phyloP scores from a whole-genome alignment of 2,113 vertebrate genomes.

The Calcarius ornatus region DNA sequence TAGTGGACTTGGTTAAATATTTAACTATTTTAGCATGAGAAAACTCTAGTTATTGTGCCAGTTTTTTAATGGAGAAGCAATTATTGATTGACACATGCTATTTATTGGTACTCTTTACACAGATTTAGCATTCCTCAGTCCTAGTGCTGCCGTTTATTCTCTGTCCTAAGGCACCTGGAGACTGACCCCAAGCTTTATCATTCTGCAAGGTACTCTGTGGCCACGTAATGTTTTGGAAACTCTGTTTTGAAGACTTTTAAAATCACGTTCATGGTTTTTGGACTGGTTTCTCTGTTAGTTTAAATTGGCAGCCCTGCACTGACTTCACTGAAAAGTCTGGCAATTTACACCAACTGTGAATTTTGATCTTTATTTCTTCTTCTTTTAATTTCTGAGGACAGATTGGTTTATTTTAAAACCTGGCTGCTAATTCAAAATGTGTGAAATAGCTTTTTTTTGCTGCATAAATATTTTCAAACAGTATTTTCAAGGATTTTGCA shows the following conservation, averaged over 20 bases:
- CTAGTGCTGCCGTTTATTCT: neutral
- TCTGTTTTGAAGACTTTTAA: neutral
- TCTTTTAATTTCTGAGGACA: slow-evolving; percentile 50
- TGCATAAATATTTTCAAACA: slow-evolving; percentile 52
- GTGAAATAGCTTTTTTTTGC: slow-evolving; percentile 55
- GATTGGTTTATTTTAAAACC: slow-evolving; percentile 59
- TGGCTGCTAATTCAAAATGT: slow-evolving; percentile 41
- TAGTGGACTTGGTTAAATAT: neutral
- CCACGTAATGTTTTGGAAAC: neutral
- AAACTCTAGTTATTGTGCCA: neutral
- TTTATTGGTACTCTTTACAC: neutral
- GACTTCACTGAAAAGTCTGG: slow-evolving; percentile 24
- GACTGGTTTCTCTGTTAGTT: slow-evolving; percentile 16
- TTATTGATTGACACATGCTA: neutral
- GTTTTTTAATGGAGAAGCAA: neutral
- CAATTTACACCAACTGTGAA: slow-evolving; percentile 33
- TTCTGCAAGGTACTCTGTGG: neutral
- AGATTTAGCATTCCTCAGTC: neutral
- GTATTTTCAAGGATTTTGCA: slow-evolving; percentile 59
- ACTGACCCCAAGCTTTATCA: accelerated
- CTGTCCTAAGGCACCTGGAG: neutral
- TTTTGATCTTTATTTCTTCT: slow-evolving; percentile 57
- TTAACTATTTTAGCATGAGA: neutral
- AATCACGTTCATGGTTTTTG: neutral
- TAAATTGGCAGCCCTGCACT: slow-evolving; percentile 26